Conservation (phyloP, 2,113 vertebrate species). For the Solenodon paradoxus region DNA sequence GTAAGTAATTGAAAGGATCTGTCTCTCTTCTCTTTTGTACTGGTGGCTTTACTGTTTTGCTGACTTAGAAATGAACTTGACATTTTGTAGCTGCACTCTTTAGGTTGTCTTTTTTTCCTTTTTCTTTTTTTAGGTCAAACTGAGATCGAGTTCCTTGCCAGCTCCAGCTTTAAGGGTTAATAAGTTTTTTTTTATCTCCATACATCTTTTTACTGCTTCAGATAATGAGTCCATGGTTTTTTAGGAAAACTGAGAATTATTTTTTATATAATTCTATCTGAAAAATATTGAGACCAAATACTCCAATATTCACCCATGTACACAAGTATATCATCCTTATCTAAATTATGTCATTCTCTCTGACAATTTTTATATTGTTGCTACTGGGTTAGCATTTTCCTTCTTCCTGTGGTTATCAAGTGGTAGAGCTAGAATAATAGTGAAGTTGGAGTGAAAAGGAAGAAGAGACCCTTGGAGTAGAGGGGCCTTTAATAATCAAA, state of each 20-base stretch:
- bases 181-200: conserved; percentile 20
- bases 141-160: background rate
- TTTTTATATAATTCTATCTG: conserved; percentile 29
- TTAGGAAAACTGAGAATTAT: background rate
- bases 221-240: conserved; percentile 4
- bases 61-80: conserved; percentile 29
- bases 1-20: conserved; percentile 36
- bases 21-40: conserved; percentile 40
- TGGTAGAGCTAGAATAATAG: background rate
- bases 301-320: background rate
- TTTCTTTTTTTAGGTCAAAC: background rate
- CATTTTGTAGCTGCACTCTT: conserved; percentile 4
- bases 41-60: conserved; percentile 32
- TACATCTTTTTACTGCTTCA: background rate
- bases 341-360: background rate
- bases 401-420: background rate
- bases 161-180: background rate
- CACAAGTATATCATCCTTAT: background rate
- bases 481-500: background rate
- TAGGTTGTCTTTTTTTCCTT: background rate
- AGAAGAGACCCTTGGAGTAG: background rate
- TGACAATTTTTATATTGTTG: conserved; percentile 5
- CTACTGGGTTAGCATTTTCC: background rate
- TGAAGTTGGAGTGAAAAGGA: background rate
- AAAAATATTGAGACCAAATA: conserved; percentile 21